A percentile compares a stretch with the other conserved stretches of the same genome.
These are phyloP conservation scores for Synchiropus splendidus DNA, from an alignment of 2,113 vertebrate species.

Conservation along the genomic window DNA sequence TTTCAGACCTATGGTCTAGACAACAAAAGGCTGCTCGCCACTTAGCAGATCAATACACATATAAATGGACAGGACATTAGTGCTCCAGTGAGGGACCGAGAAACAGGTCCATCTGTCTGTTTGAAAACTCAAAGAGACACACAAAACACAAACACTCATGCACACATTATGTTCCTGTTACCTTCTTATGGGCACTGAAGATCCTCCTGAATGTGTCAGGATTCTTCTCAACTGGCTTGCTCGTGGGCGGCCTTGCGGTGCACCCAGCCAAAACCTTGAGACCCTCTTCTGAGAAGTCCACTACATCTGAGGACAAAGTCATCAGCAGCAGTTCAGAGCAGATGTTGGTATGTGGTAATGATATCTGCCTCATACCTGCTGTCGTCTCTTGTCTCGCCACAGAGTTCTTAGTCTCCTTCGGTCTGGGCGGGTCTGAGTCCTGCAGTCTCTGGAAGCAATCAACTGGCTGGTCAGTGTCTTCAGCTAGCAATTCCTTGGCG, in stretches of 20 bases:
- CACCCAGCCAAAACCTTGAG: slow-evolving; percentile 66
- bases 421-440: not conserved
- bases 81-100: too few relatives aligned
- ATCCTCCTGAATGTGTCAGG: slow-evolving; percentile 90
- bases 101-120: too few relatives aligned
- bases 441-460: slow-evolving; percentile 6
- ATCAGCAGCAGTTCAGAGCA: not conserved
- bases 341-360: not conserved
- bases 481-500: slow-evolving; percentile 48
- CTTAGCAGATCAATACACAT: too few relatives aligned
- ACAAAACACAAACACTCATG: too few relatives aligned
- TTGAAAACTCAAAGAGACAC: too few relatives aligned
- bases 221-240: slow-evolving; percentile 80
- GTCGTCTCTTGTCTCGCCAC: slow-evolving; percentile 2
- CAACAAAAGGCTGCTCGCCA: too few relatives aligned
- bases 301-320: slow-evolving; percentile 34
- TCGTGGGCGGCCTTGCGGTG: slow-evolving; percentile 67
- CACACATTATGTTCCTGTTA: slow-evolving; percentile 58
- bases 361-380: slow-evolving; percentile 35
- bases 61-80: too few relatives aligned
- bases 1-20: too few relatives aligned
- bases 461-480: slow-evolving; percentile 40
- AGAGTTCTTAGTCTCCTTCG: slow-evolving; percentile 30
- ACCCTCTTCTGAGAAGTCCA: slow-evolving; percentile 78
- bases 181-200: slow-evolving; percentile 95